A percentile compares a stretch with the other conserved stretches of the same genome.
phyloP scores from a whole-genome alignment of 2,113 vertebrate genomes.

The Myrmophylax atrothorax region DNA sequence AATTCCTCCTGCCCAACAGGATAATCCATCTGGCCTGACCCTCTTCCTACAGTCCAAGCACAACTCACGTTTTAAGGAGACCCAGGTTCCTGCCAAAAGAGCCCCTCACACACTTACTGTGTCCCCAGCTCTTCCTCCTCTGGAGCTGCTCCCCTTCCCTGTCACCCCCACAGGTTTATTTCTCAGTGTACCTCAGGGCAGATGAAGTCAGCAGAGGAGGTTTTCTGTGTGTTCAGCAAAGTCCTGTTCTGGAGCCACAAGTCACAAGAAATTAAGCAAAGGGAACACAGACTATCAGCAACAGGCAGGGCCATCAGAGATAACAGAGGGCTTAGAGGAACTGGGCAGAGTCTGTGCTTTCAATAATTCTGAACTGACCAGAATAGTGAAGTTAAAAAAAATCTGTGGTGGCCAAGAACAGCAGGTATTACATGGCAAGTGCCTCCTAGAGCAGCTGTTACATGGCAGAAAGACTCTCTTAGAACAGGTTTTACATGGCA shows the following conservation, averaged over 20 bases:
- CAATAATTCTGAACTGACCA: background rate
- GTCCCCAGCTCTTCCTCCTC: background rate
- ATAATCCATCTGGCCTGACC: background rate
- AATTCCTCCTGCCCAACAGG: background rate
- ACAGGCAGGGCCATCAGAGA: background rate
- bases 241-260: background rate
- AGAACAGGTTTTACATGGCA: background rate
- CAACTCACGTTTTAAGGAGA: rapidly evolving
- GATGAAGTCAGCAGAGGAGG: background rate
- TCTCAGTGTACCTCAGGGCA: background rate
- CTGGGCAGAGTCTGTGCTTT: background rate
- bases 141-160: background rate
- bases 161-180: background rate
- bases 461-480: background rate
- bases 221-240: background rate
- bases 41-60: background rate
- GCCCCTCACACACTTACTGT: rapidly evolving
- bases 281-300: background rate
- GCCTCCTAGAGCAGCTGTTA: too few relatives aligned
- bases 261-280: background rate
- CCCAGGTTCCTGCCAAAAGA: background rate
- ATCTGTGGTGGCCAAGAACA: background rate
- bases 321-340: background rate
- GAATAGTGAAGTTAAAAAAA: background rate
- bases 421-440: background rate